Conservation (phyloP, 1,140 invertebrate genomes). For the Wasmannia auropunctata region DNA sequence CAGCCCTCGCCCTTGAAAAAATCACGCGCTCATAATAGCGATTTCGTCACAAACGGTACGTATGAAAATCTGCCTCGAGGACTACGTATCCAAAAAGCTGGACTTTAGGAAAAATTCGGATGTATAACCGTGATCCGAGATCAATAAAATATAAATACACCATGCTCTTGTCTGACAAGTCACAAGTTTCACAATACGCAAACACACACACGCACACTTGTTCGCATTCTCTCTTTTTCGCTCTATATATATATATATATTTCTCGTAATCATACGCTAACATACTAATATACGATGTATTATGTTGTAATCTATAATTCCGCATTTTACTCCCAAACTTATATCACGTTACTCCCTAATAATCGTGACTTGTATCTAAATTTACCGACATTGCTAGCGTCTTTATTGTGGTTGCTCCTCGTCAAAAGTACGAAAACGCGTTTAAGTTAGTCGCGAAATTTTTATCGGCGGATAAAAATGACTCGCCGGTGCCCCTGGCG, state of each 20-base stretch:
- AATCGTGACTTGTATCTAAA: conserved; percentile 45
- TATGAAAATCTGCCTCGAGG: conserved; percentile 21
- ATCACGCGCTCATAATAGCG: conserved; percentile 13
- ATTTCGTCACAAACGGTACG: conserved; percentile 36
- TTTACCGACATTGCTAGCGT: conserved; percentile 54
- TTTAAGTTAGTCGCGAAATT: conserved; percentile 48
- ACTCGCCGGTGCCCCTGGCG: neutral
- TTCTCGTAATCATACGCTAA: conserved; percentile 63
- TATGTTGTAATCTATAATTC: conserved; percentile 67
- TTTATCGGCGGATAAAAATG: conserved; percentile 24
- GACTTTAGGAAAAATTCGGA: conserved; percentile 64
- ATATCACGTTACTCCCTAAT: conserved; percentile 60
- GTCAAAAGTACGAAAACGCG: conserved; percentile 66
- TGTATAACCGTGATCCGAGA: conserved; percentile 64
- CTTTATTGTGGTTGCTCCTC: conserved; percentile 61
- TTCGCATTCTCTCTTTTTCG: conserved; percentile 20
- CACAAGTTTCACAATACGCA: conserved; percentile 25
- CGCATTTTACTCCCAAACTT: conserved; percentile 58
- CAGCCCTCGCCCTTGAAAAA: conserved; percentile 11
- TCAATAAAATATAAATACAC: conserved; percentile 66
- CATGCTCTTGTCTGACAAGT: conserved; percentile 12
- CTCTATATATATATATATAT: conserved; percentile 29
- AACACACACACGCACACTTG: conserved; percentile 19
- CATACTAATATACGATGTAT: conserved; percentile 65
- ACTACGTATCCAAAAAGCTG: conserved; percentile 34